Evolutionary conservation across 2,113 vertebrate species (phyloP), one percentile per base, ranked within the genome.

Genomic region (Sapajus apella): DNA sequence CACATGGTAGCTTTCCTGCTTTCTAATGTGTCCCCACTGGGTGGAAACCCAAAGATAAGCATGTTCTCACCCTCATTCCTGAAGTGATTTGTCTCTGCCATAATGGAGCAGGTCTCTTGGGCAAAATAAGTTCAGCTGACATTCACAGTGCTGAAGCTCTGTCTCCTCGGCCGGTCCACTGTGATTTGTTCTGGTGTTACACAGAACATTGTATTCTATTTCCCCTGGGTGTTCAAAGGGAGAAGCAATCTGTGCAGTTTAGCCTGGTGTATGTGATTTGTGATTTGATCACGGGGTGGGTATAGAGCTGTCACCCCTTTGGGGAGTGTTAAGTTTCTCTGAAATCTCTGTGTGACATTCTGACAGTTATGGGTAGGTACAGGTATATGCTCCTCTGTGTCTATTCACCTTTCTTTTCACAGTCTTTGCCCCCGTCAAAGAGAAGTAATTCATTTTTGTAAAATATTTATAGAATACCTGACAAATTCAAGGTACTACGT

Each of bases 391-490:
- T 56, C 30, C 72, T 81, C 61, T 3, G 2, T 83, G n/a, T 83
- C 87, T 85, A 58, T 72, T 72, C 37, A n/a, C 8, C 73, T 21
- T 32, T 43, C 35, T 83, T 64, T 23, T 64, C 32, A 12, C 8
- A n/a, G n/a, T 45, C 9, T n/a, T 56, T 70, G 88, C 16, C n/a
- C 17, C 70, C n/a, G 50, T 64, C 50, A 13, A 40, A 83, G 45
- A 45, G 50, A 89, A 81, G 52, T 47, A 77, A 7, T 79, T 77
- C 3, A 6, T 47, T 37, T 72, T 70, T 96, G 76, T 97, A 61
- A 88, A 92, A 93, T 91, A 80, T 83, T 91, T 68, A 30, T 55
- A 73, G 87, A 79, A 40, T 82, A 82, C 30, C 58, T 92, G 77
- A 73, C 91, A 95, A 90, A n/a, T 72, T 8, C 50, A 61, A 17